A percentile compares a stretch with the other conserved stretches of the same genome.
Conservation (phyloP, 2,797 vertebrate species). For the Muscicapa striata region DNA sequence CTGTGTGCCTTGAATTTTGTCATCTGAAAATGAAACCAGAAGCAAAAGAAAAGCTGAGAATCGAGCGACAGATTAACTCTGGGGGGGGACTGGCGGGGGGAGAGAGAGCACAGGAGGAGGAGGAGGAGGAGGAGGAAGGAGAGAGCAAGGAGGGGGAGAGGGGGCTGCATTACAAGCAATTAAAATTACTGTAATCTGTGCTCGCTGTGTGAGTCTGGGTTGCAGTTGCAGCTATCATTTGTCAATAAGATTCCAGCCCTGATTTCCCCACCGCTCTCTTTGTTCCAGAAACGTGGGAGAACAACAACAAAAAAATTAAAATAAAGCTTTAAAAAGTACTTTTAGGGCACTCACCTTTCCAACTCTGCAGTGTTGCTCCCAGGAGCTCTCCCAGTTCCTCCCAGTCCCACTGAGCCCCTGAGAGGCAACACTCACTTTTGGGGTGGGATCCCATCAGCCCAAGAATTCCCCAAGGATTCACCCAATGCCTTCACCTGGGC, state of each 20-base stretch:
- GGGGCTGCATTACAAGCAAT: conserved; percentile 75
- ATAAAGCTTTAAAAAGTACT: neutral
- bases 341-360: conserved; percentile 5
- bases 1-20: conserved; percentile 88
- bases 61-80: conserved; percentile 80
- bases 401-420: neutral
- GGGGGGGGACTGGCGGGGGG: neutral
- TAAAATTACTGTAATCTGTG: conserved; percentile 66
- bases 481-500: fast-evolving
- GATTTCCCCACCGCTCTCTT: neutral
- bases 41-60: conserved; percentile 81
- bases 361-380: neutral
- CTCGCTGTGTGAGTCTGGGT: neutral
- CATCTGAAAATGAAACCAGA: conserved; percentile 91
- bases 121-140: conserved; percentile 11
- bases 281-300: conserved; percentile 27
- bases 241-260: conserved; percentile 14
- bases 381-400: neutral
- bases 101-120: neutral
- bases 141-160: conserved; percentile 40
- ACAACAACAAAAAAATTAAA: fast-evolving
- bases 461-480: neutral
- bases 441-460: neutral
- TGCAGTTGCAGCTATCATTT: conserved; percentile 30
- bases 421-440: no score